A percentile compares a stretch with the other conserved stretches of the same genome.
Conservation (phyloP, 64 coral and sea anemone species). For the Porites lutea region DNA sequence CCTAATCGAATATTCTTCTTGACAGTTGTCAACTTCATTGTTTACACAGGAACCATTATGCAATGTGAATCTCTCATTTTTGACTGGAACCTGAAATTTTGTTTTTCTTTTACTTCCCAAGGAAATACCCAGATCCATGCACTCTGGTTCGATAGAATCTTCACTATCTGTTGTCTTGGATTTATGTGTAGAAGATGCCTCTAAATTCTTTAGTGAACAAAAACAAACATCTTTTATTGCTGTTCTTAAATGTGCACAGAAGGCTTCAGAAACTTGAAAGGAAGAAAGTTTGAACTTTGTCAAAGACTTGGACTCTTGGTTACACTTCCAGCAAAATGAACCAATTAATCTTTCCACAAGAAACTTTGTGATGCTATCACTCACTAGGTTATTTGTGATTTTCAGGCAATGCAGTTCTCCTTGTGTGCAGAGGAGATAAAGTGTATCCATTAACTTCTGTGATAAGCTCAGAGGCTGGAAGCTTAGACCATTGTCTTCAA, state of each 20-base stretch:
- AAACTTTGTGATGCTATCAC: slow-evolving; percentile 25
- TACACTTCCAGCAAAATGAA: slow-evolving; percentile 37
- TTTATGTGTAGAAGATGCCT: background rate
- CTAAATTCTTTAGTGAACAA: background rate
- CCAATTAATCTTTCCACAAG: slow-evolving; percentile 48
- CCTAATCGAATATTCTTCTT: no score
- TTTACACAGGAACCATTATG: no score
- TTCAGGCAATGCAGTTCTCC: slow-evolving; percentile 38
- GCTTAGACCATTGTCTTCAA: slow-evolving; percentile 59
- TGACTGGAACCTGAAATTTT: no score
- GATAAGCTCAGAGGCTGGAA: slow-evolving; percentile 4
- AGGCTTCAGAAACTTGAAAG: slow-evolving; percentile 9
- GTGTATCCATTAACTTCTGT: slow-evolving; percentile 19
- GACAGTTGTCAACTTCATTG: no score
- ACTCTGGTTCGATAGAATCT: no score
- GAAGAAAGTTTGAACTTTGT: slow-evolving; percentile 44
- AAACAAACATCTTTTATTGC: slow-evolving; percentile 52
- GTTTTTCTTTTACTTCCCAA: no score
- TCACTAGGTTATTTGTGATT: slow-evolving; percentile 52
- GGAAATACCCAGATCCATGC: no score
- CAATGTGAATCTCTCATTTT: no score
- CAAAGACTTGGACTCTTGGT: slow-evolving; percentile 12
- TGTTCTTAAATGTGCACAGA: slow-evolving; percentile 3
- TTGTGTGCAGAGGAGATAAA: slow-evolving; percentile 40
- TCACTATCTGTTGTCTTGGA: background rate